phyloP scores from a whole-genome alignment of 2,888 invertebrate genomes.

The Cryptus armator region DNA sequence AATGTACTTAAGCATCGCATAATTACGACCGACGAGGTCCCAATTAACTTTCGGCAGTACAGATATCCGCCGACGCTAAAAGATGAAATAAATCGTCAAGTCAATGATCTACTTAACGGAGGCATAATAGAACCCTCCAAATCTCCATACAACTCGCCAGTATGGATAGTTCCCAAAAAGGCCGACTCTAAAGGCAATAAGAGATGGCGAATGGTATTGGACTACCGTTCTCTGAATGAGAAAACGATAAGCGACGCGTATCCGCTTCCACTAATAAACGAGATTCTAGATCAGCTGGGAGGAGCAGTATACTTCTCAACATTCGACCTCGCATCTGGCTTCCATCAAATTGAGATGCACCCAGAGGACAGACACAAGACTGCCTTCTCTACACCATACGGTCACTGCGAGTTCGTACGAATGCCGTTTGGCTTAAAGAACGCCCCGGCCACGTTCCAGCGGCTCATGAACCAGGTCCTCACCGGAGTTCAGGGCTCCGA shows the following conservation, averaged over 20 bases:
- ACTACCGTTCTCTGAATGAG: constrained; percentile 64
- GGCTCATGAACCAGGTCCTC: too few relatives aligned
- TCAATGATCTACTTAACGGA: constrained; percentile 51
- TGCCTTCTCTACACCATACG: constrained; percentile 71
- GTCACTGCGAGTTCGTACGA: constrained; percentile 71
- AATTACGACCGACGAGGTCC: constrained; percentile 50
- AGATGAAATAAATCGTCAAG: constrained; percentile 64
- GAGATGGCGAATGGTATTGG: constrained; percentile 62
- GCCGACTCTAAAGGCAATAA: constrained; percentile 63
- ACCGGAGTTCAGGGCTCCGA: too few relatives aligned
- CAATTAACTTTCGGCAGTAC: constrained; percentile 64
- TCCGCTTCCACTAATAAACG: constrained; percentile 72
- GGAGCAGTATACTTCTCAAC: constrained; percentile 72
- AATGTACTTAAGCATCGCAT: constrained; percentile 53
- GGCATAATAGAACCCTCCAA: constrained; percentile 53
- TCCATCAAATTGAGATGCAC: constrained; percentile 74
- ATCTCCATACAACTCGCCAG: constrained; percentile 63
- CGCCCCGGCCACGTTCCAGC: constrained; percentile 78
- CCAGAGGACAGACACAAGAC: constrained; percentile 68
- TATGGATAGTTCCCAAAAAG: constrained; percentile 71
- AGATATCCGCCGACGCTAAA: constrained; percentile 56
- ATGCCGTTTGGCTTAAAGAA: constrained; percentile 78
- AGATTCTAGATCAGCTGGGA: constrained; percentile 74
- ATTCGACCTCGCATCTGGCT: constrained; percentile 74
- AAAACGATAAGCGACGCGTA: constrained; percentile 65